Base-by-base conservation (phyloP, 2,113 vertebrate species). In the Edolisoma coerulescens region DNA sequence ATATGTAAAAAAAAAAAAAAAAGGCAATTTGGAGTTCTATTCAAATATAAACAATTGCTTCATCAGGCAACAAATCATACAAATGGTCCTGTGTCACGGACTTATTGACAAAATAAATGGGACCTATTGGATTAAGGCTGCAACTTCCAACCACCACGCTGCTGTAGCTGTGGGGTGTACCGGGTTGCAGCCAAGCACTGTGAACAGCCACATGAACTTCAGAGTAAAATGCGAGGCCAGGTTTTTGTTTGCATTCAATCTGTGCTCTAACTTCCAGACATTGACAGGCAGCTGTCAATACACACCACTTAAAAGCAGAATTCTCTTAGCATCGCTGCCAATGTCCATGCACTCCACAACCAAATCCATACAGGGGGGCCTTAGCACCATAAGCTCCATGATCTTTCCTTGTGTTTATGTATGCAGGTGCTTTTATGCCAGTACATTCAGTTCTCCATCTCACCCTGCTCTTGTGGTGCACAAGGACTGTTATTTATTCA, bases 41-140 rank as follows among this genome's bases (percentile, higher is more conserved):
- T 97, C 89, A 84, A 73, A 95, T 64, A 70, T 50, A 80, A 78
- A 85, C 49, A 91, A 90, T 89, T 87, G 63, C 81, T 82, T 80
- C 76, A 93, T 82, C n/a, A 39, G 61, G 89, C 44, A 68, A 87
- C 67, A 92, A 90, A 85, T 92, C 73, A 52, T 57, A 74, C 71
- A 94, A 90, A 90, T 70, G 54, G 59, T 83, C 71, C 79, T 0
- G 2, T 11, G 57, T 67, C 49, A 67, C 0, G 1, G 61, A 49
- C 26, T 84, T 83, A 84, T 30, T 89, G 84, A 87, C 32, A 75
- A 87, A 94, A 95, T 59, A 95, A 92, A 95, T 45, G 64, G 87
- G 78, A 90, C 32, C 54, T 49, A 49, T 0, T 80, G 54, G 91
- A 73, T 32, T 35, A n/a, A 83, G 47, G 75, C 70, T 63, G 70